phyloP scores from a whole-genome alignment of 2,888 invertebrate genomes.

The Patella depressa region DNA sequence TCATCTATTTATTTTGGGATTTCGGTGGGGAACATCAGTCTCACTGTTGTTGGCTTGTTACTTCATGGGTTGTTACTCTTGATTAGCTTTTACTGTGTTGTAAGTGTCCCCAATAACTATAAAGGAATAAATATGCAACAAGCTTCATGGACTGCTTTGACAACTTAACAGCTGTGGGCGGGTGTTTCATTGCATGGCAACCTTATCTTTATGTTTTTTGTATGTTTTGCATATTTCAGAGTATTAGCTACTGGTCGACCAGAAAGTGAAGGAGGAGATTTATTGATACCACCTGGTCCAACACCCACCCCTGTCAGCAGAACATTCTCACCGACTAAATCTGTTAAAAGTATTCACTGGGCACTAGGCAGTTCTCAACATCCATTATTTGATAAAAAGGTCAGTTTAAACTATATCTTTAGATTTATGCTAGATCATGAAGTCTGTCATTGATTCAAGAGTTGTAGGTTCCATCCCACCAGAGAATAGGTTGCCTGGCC shows the following conservation, averaged over 20 bases:
- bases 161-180: no score
- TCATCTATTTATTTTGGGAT: no score
- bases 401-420: conserved; percentile 22
- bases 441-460: no score
- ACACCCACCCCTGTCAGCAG: conserved; percentile 54
- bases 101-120: no score
- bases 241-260: conserved; percentile 26
- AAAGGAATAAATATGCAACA: no score
- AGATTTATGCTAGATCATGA: no score
- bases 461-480: no score
- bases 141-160: no score
- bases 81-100: no score
- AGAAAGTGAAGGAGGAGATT: conserved; percentile 18
- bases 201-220: neutral
- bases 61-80: neutral
- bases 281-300: conserved; percentile 31
- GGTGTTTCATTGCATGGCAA: no score
- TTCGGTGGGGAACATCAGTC: no score
- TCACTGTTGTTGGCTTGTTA: neutral
- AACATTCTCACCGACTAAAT: conserved; percentile 54
- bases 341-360: conserved; percentile 61
- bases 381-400: conserved; percentile 54
- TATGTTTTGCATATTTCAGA: neutral
- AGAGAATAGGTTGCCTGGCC: no score
- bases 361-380: conserved; percentile 53